phyloP scores from a whole-genome alignment of 2,797 vertebrate genomes.

The Zalophus californianus region DNA sequence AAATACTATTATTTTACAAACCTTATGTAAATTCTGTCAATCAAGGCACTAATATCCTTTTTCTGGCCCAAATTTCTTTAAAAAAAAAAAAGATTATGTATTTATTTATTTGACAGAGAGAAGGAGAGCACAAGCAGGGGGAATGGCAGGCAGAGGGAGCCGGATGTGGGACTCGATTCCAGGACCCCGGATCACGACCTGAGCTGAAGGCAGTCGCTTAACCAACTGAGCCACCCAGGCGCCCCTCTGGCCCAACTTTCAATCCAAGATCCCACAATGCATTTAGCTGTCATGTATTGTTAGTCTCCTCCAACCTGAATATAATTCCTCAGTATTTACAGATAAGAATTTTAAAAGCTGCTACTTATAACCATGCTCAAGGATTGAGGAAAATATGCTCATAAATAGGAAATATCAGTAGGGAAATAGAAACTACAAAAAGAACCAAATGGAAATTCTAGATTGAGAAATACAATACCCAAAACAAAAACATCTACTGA shows the following conservation, averaged over 20 bases:
- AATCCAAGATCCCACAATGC: not conserved
- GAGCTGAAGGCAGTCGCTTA: too few relatives aligned
- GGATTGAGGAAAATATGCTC: not conserved
- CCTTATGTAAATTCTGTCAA: not conserved
- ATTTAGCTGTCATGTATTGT: not conserved
- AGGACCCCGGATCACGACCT: too few relatives aligned
- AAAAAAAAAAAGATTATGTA: too few relatives aligned
- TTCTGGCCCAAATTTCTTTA: not conserved
- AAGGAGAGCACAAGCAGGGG: too few relatives aligned
- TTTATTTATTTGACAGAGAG: too few relatives aligned
- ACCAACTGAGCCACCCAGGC: too few relatives aligned
- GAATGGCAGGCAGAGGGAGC: too few relatives aligned
- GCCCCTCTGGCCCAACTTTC: not conserved
- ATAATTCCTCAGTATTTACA: not conserved
- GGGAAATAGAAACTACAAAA: not conserved
- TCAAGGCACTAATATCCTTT: not conserved
- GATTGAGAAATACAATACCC: not conserved
- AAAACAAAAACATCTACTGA: not conserved
- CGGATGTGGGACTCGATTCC: too few relatives aligned
- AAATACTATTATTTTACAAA: slow-evolving; percentile 29
- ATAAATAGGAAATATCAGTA: not conserved
- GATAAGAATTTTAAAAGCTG: slow-evolving; percentile 10
- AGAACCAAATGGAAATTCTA: not conserved
- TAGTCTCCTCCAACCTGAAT: not conserved
- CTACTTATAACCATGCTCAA: not conserved